Conservation (phyloP, 2,113 vertebrate genomes). For the Poicephalus meyeri region DNA sequence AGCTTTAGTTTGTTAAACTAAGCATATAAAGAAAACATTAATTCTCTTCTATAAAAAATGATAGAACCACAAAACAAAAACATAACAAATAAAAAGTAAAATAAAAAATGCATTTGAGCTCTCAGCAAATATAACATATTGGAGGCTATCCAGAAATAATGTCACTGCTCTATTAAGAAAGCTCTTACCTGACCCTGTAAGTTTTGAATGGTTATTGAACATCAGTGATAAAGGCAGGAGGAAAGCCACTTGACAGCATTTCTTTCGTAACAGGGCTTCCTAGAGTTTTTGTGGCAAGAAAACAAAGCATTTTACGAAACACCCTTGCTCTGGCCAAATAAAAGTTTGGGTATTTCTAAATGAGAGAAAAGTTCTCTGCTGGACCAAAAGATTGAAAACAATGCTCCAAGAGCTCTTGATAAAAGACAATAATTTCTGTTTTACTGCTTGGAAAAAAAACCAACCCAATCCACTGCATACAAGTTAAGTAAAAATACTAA, state of each 20-base stretch:
- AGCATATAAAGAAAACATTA: neutral
- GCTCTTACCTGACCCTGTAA: slow-evolving; percentile 69
- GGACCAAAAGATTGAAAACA: slow-evolving; percentile 22
- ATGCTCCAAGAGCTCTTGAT: neutral
- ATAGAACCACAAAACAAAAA: slow-evolving; percentile 15
- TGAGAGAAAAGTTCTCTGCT: neutral
- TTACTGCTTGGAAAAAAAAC: neutral
- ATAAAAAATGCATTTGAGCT: slow-evolving; percentile 44
- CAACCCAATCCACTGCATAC: neutral
- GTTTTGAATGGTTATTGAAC: slow-evolving; percentile 72
- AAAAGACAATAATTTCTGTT: neutral
- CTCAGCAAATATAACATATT: slow-evolving; percentile 37
- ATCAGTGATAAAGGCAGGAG: slow-evolving; percentile 70
- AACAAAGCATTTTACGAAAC: slow-evolving; percentile 71
- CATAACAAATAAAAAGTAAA: neutral
- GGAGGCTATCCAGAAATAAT: slow-evolving; percentile 54
- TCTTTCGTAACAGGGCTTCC: slow-evolving; percentile 69
- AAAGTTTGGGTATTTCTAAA: slow-evolving; percentile 61
- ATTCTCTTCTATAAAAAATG: neutral
- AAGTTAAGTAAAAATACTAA: neutral
- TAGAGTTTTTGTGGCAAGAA: slow-evolving; percentile 71
- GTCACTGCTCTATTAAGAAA: slow-evolving; percentile 68
- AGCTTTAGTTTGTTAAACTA: neutral
- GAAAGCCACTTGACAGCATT: slow-evolving; percentile 70
- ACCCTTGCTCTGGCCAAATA: slow-evolving; percentile 54